A percentile compares a stretch with the other conserved stretches of the same genome.
These are phyloP conservation scores for Rhodeus uyekii DNA, from an alignment of 2,797 vertebrate genomes.

Conservation along the genomic window DNA sequence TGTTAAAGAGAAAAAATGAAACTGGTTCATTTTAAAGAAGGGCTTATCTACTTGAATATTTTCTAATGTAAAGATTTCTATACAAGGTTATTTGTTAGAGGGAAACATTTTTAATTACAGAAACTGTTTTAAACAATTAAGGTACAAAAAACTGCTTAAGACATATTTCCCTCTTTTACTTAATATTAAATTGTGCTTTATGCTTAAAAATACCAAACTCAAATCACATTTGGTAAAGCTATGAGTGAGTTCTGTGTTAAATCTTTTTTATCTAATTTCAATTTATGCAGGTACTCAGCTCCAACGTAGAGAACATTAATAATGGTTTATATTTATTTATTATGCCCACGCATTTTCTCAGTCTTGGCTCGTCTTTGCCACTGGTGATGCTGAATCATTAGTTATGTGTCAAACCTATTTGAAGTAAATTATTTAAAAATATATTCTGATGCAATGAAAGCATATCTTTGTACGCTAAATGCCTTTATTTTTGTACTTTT, in stretches of 20 bases:
- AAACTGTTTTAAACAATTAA: background rate
- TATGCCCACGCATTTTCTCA: constrained; percentile 11
- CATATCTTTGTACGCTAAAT: constrained; percentile 19
- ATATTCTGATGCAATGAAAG: background rate
- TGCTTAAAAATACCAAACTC: background rate
- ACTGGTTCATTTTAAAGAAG: background rate
- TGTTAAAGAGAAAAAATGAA: background rate
- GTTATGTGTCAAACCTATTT: constrained; percentile 16
- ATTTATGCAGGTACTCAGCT: background rate
- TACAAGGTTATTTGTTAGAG: background rate
- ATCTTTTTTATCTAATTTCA: background rate
- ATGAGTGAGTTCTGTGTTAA: background rate
- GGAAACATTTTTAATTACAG: background rate
- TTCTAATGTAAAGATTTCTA: constrained; percentile 49
- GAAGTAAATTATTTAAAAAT: constrained; percentile 18
- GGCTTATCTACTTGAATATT: constrained; percentile 48
- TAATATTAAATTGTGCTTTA: background rate
- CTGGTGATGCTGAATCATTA: constrained; percentile 20
- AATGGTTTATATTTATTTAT: constrained; percentile 33
- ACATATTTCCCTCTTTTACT: background rate
- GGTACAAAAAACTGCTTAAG: background rate
- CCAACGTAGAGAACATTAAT: background rate
- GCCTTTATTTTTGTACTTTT: constrained; percentile 48
- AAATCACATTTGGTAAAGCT: background rate
- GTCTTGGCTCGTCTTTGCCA: background rate